These are phyloP conservation scores for Martes flavigula DNA, from an alignment of 2,797 vertebrate genomes.

Conservation along the genomic window DNA sequence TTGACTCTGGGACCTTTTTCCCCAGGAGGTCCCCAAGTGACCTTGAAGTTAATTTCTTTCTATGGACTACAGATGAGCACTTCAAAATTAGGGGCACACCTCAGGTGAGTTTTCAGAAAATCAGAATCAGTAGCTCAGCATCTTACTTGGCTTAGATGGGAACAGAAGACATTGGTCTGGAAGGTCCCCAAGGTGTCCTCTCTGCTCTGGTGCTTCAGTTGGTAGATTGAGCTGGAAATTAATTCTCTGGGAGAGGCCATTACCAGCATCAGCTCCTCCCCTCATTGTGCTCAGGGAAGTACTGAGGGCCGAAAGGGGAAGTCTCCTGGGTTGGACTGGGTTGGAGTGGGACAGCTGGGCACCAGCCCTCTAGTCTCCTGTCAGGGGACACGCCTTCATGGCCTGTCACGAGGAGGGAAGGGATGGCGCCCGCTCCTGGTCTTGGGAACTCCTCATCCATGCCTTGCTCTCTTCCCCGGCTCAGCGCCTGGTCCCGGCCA, in stretches of 20 bases:
- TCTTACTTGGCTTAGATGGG: not conserved
- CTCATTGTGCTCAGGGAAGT: not conserved
- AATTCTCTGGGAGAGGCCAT: not conserved
- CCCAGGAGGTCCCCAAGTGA: not conserved
- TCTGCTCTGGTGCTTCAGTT: not conserved
- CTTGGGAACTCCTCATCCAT: not conserved
- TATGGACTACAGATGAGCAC: not conserved
- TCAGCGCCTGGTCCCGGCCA: not conserved
- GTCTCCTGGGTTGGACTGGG: too few relatives aligned
- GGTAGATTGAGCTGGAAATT: not conserved
- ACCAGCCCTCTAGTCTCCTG: not conserved
- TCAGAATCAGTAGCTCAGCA: not conserved
- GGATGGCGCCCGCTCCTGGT: accelerated
- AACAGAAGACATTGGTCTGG: too few relatives aligned
- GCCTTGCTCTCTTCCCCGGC: not conserved
- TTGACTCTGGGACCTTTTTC: not conserved
- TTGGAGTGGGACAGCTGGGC: not conserved
- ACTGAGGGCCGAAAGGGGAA: not conserved
- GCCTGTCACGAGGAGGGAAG: accelerated
- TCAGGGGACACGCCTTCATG: accelerated
- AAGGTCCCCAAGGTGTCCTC: accelerated
- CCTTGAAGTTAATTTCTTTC: not conserved
- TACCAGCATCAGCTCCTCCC: not conserved
- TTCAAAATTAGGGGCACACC: not conserved
- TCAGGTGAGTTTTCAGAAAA: not conserved